Evolutionary conservation across 2,113 vertebrate species (phyloP).

Genomic region (Rhadina sibilatrix): DNA sequence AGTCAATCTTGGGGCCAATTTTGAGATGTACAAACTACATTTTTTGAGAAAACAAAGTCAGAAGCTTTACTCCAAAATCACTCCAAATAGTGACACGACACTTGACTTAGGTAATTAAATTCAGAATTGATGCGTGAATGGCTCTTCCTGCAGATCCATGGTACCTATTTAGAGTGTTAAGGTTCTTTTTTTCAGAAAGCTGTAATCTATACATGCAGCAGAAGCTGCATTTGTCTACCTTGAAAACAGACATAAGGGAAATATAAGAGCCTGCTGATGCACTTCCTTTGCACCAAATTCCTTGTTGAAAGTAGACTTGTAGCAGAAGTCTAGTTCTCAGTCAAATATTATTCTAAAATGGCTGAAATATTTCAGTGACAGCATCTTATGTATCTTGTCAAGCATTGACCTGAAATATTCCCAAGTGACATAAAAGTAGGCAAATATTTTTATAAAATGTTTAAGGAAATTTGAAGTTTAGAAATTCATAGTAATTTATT

Average conservation of each 20-base stretch:
- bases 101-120: background rate
- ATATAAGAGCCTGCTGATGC: background rate
- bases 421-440: fast-evolving
- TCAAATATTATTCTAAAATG: background rate
- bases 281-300: background rate
- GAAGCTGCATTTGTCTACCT: background rate
- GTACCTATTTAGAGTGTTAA: background rate
- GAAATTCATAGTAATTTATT: background rate
- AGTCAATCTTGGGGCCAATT: background rate
- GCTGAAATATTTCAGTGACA: background rate
- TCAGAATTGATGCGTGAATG: background rate
- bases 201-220: background rate
- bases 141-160: background rate
- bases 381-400: background rate
- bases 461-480: background rate
- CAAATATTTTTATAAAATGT: background rate
- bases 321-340: background rate
- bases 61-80: background rate
- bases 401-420: background rate
- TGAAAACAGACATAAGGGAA: background rate
- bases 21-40: background rate
- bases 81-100: background rate
- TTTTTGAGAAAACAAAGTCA: background rate
- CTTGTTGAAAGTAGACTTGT: background rate
- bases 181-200: background rate